Percentiles rank a stretch among this genome's conserved stretches.
phyloP scores from a whole-genome alignment of 2,113 vertebrate species.

The Pedetes capensis region DNA sequence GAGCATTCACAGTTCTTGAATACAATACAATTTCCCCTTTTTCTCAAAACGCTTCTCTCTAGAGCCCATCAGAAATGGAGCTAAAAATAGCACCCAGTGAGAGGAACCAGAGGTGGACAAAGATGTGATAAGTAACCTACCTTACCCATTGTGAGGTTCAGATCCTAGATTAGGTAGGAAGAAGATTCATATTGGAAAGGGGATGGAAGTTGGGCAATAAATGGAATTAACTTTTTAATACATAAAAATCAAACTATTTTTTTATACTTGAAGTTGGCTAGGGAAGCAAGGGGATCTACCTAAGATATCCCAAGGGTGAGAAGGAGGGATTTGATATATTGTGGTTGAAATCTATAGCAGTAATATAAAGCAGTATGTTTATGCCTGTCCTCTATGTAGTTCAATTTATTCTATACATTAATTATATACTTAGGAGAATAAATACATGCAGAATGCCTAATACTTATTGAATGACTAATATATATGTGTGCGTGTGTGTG shows the following conservation, averaged over 20 bases:
- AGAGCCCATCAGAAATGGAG: background rate
- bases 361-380: background rate
- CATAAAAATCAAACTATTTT: background rate
- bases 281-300: background rate
- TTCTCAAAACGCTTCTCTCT: background rate
- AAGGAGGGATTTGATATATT: background rate
- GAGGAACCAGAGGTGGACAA: background rate
- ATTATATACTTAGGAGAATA: background rate
- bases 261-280: background rate
- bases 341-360: background rate
- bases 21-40: background rate
- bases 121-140: background rate
- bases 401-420: background rate
- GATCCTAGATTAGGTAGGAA: background rate
- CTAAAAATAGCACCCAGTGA: background rate
- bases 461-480: background rate
- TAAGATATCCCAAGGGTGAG: background rate
- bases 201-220: background rate
- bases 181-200: background rate
- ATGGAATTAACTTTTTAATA: background rate
- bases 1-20: background rate
- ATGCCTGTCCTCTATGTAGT: background rate
- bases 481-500: too few relatives aligned
- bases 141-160: background rate
- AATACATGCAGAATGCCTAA: background rate